Evolutionary conservation across 2,113 vertebrate species (phyloP).

Genomic region (Cyprinodon brontotheroides): DNA sequence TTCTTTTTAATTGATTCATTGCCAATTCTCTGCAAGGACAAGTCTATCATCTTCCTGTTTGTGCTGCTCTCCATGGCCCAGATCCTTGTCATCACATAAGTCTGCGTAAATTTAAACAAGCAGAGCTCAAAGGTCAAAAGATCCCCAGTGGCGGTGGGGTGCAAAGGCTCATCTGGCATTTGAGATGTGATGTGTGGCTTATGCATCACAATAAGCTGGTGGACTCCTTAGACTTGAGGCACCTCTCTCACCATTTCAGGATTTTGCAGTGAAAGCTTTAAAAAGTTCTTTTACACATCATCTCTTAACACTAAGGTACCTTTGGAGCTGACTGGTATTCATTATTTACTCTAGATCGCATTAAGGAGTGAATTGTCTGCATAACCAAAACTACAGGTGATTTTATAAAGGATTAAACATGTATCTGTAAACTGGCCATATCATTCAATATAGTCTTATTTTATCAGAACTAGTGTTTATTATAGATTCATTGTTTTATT

Average conservation of each 20-base stretch:
- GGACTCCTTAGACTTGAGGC: conserved; percentile 36
- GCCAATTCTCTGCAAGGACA: background rate
- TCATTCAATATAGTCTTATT: conserved; percentile 18
- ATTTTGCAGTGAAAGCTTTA: conserved; percentile 6
- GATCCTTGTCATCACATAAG: conserved; percentile 1
- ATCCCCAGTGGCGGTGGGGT: conserved; percentile 35
- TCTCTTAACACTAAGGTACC: conserved; percentile 14
- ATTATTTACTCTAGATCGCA: conserved; percentile 22
- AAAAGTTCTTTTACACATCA: conserved; percentile 19
- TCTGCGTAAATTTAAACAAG: background rate
- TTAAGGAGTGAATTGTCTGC: conserved; percentile 1
- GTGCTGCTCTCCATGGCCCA: background rate
- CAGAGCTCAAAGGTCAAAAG: conserved; percentile 25
- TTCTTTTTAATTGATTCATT: conserved; percentile 18
- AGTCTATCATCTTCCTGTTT: background rate
- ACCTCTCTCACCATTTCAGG: conserved; percentile 31
- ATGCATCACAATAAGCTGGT: too few species aligned
- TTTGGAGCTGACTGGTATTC: background rate
- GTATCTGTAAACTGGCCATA: conserved; percentile 9
- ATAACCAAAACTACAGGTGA: conserved; percentile 22
- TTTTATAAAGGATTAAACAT: conserved; percentile 12
- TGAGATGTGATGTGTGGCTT: conserved; percentile 12
- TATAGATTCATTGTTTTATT: conserved; percentile 32
- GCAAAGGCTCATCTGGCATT: conserved; percentile 13
- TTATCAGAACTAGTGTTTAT: conserved; percentile 12